Evolutionary conservation across 2,888 invertebrate genomes (phyloP), one percentile per base, ranked within the genome.

Genomic region (Pammene fasciana): DNA sequence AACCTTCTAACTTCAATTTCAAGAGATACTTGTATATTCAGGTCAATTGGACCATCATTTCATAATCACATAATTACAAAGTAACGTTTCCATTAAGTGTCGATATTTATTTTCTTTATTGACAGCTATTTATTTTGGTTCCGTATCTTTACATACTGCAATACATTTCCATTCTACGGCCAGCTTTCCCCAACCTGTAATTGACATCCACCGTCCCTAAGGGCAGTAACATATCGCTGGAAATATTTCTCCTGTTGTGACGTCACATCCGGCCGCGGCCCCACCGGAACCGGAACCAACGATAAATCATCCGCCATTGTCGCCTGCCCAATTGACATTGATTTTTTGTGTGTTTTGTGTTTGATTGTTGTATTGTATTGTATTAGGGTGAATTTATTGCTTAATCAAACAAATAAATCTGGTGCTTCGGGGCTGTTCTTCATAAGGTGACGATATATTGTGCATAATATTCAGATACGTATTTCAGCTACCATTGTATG

Each of bases 291-390:
- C 78, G 84, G 81, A 82, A 82, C 64, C 81, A 78, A 82, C 83
- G 79, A 90, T 90, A 90, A 87, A 89, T 90, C 89, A 88, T 89
- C 79, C 81, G 74, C 80, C 81, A 83, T 86, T 87, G 86, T 86
- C 86, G 79, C 82, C 72, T 72, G 82, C 78, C 83, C 88, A 86
- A 88, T 89, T 85, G 86, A 84, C 85, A 84, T 81, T 83, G 85
- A 87, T 86, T 86, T 86, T 88, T 81, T 83, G 59, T 57, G 56
- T 41, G 64, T 48, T 52, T 60, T 65, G 68, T 50, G 43, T 68
- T 54, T 61, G 62, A 57, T 57, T 68, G 48, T 68, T 45, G 11
- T 50, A 50, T 10, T 7, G 61, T 61, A 57, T 59, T 65, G 52
- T 59, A 52, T 65, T 70, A 59, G 48, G 52, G 65, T 61, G 62